Evolutionary conservation across 1,140 invertebrate species (phyloP).

Genomic region (Habropoda laboriosa): DNA sequence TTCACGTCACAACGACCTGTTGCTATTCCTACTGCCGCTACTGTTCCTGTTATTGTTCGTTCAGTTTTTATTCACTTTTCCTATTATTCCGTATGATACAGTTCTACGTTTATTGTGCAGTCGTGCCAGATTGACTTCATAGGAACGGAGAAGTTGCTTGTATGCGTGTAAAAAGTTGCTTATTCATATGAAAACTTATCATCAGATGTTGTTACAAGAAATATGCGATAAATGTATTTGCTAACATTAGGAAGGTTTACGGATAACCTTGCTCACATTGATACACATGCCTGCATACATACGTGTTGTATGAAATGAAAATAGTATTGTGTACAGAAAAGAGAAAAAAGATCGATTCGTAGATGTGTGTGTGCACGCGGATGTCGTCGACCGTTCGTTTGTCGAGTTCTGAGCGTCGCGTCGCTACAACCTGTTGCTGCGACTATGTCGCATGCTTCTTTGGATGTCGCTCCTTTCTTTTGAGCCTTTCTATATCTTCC

Average conservation of each 20-base stretch:
- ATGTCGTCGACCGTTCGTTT: constrained; percentile 66
- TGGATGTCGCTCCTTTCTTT: neutral
- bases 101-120: neutral
- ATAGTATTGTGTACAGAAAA: neutral
- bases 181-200: neutral
- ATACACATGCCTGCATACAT: neutral
- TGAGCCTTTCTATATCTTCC: neutral
- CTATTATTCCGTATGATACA: neutral
- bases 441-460: constrained; percentile 18
- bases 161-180: neutral
- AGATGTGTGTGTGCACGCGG: constrained; percentile 36
- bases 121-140: neutral
- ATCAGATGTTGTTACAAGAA: constrained; percentile 11
- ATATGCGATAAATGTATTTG: constrained; percentile 8
- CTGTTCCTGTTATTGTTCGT: neutral
- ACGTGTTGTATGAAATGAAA: neutral
- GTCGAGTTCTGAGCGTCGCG: constrained; percentile 58
- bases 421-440: constrained; percentile 63
- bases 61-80: neutral
- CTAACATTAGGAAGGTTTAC: constrained; percentile 2
- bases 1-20: constrained; percentile 43
- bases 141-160: neutral
- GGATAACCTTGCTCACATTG: constrained; percentile 27
- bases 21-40: constrained; percentile 35
- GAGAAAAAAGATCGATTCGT: constrained; percentile 3